These are phyloP conservation scores for Diphyllodes magnificus DNA, from an alignment of 2,113 vertebrate species.

Conservation along the genomic window DNA sequence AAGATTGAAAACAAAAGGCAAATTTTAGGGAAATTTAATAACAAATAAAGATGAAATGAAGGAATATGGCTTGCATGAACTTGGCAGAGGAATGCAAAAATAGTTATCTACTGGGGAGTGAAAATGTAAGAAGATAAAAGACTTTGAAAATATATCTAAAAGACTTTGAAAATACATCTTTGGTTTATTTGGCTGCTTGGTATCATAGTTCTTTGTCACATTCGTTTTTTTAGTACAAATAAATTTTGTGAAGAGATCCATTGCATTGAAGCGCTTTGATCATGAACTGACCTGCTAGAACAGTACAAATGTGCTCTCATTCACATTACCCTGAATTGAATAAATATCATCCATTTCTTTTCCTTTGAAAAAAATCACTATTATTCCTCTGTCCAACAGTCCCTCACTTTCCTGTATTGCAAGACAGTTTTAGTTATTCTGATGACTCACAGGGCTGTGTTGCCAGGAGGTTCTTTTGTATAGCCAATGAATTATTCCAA, in stretches of 20 bases:
- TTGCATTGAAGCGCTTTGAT: not conserved
- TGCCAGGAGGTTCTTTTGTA: constrained; percentile 15
- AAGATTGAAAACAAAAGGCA: not conserved
- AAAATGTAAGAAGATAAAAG: not conserved
- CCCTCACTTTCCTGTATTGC: not conserved
- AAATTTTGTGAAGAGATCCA: not conserved
- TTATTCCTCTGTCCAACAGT: not conserved
- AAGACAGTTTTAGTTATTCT: not conserved
- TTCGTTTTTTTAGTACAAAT: not conserved
- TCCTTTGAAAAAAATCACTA: not conserved
- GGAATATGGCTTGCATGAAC: not conserved
- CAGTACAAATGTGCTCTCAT: not conserved
- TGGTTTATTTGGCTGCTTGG: not conserved
- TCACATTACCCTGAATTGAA: not conserved
- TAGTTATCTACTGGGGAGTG: not conserved
- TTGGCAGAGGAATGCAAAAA: constrained; percentile 4
- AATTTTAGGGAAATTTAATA: not conserved
- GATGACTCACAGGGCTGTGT: not conserved
- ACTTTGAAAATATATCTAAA: not conserved
- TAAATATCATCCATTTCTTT: not conserved
- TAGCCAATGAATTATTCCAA: not conserved
- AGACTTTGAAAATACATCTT: not conserved
- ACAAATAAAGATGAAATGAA: constrained; percentile 2
- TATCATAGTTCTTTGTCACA: not conserved
- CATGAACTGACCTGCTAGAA: not conserved